Percentiles rank a stretch among this genome's conserved stretches.
Evolutionary conservation across 2,113 vertebrate species (phyloP).

Genomic region (Blennius ocellaris): DNA sequence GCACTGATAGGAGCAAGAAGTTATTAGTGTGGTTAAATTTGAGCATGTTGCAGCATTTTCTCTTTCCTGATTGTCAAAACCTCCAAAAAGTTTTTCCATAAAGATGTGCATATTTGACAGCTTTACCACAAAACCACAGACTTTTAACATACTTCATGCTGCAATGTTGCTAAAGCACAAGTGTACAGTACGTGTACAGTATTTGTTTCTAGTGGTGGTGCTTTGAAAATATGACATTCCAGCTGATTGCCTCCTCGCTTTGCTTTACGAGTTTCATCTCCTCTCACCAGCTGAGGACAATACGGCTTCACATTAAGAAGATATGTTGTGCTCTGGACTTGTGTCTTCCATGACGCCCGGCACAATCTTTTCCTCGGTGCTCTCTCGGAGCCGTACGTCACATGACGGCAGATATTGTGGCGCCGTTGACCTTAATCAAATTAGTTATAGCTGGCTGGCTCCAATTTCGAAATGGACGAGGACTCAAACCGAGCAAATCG

Average conservation of each 20-base stretch:
- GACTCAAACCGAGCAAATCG: slow-evolving; percentile 34
- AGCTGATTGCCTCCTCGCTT: slow-evolving; percentile 50
- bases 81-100: too few species aligned
- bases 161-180: not conserved
- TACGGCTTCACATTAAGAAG: slow-evolving; percentile 67
- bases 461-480: slow-evolving; percentile 49
- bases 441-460: slow-evolving; percentile 71
- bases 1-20: too few species aligned
- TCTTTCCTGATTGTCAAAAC: too few species aligned
- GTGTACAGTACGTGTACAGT: not conserved
- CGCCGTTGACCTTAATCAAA: slow-evolving; percentile 76
- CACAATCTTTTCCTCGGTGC: slow-evolving; percentile 50
- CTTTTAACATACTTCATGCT: not conserved
- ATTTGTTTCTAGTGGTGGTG: slow-evolving; percentile 5
- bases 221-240: slow-evolving; percentile 30
- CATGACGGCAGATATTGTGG: slow-evolving; percentile 55
- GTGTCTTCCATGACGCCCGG: slow-evolving; percentile 64
- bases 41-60: too few species aligned
- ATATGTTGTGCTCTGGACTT: slow-evolving; percentile 54
- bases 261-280: slow-evolving; percentile 66
- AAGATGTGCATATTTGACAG: too few species aligned
- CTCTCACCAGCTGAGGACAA: slow-evolving; percentile 41
- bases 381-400: slow-evolving; percentile 57
- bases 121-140: not conserved
- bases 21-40: too few species aligned